Conservation (phyloP, 2,888 invertebrate species). For the Heteromurus nitidus region DNA sequence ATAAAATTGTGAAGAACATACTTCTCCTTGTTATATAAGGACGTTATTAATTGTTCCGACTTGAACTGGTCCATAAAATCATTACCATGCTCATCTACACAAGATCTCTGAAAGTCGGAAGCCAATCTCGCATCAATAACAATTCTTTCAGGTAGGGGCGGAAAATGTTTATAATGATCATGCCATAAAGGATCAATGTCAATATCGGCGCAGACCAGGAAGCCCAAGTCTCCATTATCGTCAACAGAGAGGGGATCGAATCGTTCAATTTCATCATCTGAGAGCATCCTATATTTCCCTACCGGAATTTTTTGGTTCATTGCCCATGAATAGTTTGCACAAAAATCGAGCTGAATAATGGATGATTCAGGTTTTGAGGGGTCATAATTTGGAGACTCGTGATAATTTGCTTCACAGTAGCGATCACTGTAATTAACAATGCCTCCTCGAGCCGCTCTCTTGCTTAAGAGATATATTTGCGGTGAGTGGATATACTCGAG, state of each 20-base stretch:
- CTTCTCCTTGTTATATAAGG: slow-evolving; percentile 10
- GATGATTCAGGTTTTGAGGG: neutral
- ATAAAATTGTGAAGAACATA: slow-evolving; percentile 16
- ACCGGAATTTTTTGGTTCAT: neutral
- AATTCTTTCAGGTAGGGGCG: slow-evolving; percentile 12
- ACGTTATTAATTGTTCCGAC: neutral
- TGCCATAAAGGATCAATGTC: neutral
- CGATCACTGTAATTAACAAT: neutral
- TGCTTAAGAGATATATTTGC: neutral
- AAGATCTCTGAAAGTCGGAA: slow-evolving; percentile 16
- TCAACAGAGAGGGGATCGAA: slow-evolving; percentile 9
- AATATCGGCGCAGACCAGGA: neutral
- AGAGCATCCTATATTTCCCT: neutral
- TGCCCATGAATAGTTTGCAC: neutral
- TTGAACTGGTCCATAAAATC: neutral
- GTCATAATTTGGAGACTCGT: neutral
- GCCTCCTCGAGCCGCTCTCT: neutral
- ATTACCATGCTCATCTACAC: slow-evolving; percentile 1
- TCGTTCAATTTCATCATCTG: neutral
- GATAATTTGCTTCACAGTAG: neutral
- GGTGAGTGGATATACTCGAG: neutral
- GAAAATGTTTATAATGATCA: neutral
- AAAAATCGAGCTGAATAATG: neutral
- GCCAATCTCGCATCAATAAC: neutral
- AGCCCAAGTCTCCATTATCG: slow-evolving; percentile 21